A percentile compares a stretch with the other conserved stretches of the same genome.
Conservation (phyloP, 2,113 vertebrate species). For the Athene noctua region DNA sequence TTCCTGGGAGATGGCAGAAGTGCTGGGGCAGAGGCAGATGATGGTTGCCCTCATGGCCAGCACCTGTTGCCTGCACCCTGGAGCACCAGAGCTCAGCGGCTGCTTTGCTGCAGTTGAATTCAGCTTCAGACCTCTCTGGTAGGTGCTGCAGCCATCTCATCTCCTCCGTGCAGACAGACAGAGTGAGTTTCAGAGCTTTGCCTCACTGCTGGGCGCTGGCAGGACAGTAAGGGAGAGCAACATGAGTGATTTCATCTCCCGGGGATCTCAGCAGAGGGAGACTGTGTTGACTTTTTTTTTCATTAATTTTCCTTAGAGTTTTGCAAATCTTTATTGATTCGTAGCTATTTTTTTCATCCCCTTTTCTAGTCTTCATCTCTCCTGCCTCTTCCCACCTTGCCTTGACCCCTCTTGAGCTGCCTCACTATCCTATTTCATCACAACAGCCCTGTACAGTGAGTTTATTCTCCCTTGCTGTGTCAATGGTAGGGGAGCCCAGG, state of each 20-base stretch:
- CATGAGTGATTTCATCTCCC: not conserved
- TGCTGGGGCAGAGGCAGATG: not conserved
- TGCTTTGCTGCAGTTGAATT: not conserved
- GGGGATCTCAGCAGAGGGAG: not conserved
- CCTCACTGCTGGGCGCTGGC: not conserved
- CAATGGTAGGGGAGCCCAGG: too few relatives aligned
- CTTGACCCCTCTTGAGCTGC: not conserved
- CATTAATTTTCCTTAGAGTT: not conserved
- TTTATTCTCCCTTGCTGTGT: not conserved
- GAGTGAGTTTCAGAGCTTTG: not conserved
- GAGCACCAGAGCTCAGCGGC: not conserved
- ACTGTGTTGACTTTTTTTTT: not conserved
- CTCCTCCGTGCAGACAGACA: not conserved
- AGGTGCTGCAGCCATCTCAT: not conserved
- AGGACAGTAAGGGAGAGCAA: not conserved
- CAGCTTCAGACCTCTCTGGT: not conserved
- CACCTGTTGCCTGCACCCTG: accelerated
- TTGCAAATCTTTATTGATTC: not conserved
- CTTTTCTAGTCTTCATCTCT: not conserved
- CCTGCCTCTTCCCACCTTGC: not conserved
- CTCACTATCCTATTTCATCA: not conserved
- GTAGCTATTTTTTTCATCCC: not conserved
- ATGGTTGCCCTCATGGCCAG: not conserved
- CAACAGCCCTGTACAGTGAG: not conserved
- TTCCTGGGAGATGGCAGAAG: not conserved